Evolutionary conservation across 2,113 vertebrate species (phyloP), one percentile per base, ranked within the genome.

Genomic region (Eurystomus gularis): DNA sequence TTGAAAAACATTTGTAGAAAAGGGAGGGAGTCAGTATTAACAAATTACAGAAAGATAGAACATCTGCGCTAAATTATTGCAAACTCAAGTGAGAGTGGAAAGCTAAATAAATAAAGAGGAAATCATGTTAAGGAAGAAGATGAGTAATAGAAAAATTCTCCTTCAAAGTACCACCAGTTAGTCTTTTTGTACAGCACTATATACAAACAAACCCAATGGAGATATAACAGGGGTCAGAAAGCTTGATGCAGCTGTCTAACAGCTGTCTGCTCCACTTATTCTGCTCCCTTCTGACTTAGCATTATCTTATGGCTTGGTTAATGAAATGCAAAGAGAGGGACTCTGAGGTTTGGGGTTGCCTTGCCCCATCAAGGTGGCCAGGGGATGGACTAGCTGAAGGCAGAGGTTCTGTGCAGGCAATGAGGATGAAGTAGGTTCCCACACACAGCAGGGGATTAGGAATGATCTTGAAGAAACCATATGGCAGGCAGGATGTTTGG

Each of bases 81-180:
- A 79, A 94, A 76, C 60, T 94, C 86, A 95, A 97, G 91, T 91
- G 93, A 96, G 83, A 96, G 94, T 94, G 84, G 94, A 95, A 96
- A 95, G 95, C 93, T 95, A 97, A 96, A 96, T 89, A 97, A 97
- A 97, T 89, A 94, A 91, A 87, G 65, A 6, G 24, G 44, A 89
- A 95, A 87, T 82, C 29, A 49, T 84, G 81, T 82, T 87, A 89
- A 91, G 49, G 69, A 79, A 84, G 86, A 88, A 86, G 49, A 96
- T 82, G 91, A 96, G 78, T 96, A 96, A 96, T 82, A 91, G 85
- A 90, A 93, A 94, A 94, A 76, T 51, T 75, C 48, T 94, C 48
- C 84, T 96, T 95, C 94, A 82, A 64, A 94, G 52, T 94, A 86
- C 89, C 91, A 97, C 89, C 91, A 96, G 94, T 94, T 94, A 96